These are phyloP conservation scores for Campodea augens DNA, from an alignment of 1,140 invertebrate species.

Conservation along the genomic window DNA sequence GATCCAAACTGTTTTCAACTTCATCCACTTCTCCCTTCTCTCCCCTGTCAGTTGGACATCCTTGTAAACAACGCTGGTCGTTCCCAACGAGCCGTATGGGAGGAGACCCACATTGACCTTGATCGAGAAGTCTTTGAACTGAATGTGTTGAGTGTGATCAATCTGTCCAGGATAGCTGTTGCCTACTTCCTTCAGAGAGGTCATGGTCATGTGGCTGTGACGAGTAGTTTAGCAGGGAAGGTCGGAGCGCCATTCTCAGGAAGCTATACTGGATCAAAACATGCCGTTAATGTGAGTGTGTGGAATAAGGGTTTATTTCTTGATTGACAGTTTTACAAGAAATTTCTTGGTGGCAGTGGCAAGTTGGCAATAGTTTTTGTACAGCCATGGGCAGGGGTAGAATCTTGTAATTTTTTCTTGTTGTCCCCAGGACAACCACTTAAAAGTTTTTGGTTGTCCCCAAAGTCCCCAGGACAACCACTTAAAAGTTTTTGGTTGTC, in stretches of 20 bases:
- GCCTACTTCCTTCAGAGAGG: constrained; percentile 39
- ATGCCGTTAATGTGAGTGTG: constrained; percentile 51
- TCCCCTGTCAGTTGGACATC: constrained; percentile 53
- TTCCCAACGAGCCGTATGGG: constrained; percentile 56
- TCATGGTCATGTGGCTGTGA: constrained; percentile 47
- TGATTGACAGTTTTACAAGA: neutral
- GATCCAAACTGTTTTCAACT: neutral
- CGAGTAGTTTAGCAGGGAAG: constrained; percentile 49
- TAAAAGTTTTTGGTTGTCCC: too few relatives aligned
- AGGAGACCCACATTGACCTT: constrained; percentile 49
- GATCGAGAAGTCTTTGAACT: constrained; percentile 60
- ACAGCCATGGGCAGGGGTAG: too few relatives aligned
- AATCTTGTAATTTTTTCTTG: too few relatives aligned
- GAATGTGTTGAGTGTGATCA: constrained; percentile 57
- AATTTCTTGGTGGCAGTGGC: neutral
- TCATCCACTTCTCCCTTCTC: too few relatives aligned
- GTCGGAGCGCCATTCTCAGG: constrained; percentile 46
- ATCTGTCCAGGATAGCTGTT: constrained; percentile 44
- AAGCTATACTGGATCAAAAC: constrained; percentile 59
- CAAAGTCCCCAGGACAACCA: neutral
- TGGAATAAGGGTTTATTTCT: neutral
- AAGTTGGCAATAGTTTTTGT: constrained; percentile 1
- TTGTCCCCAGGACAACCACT: neutral
- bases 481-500: too few relatives aligned
- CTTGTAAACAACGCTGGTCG: constrained; percentile 65